Evolutionary conservation across 2,113 vertebrate species (phyloP), one percentile per base, ranked within the genome.

Genomic region (Thalassoma bifasciatum): DNA sequence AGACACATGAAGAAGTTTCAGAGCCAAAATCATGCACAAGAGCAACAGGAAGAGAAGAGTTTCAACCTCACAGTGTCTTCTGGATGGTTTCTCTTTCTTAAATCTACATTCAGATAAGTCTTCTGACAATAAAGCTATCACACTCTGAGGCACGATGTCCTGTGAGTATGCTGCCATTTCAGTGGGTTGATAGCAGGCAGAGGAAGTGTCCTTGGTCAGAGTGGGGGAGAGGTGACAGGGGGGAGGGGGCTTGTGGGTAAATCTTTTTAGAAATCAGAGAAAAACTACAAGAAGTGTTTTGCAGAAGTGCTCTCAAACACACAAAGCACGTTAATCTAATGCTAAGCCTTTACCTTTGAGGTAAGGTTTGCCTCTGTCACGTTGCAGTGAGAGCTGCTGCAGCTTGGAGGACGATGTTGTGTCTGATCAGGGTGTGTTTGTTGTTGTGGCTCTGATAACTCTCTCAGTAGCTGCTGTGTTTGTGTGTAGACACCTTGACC

Each of bases 161-260:
- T 77, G 64, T 63, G 60, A 58, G 54, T 56, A 19, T 4, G 16
- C 60, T 62, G 66, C 70, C 67, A 51, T 70, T 47, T 56, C 60
- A 71, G 46, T 47, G 78, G 37, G 70, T 22, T 49, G 88, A 90
- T 90, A 90, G 73, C 81, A 83, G 37, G 56, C 30, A 66, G 59
- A 59, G 50, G 40, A 34, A 16, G 58, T 51, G 86, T 70, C 91
- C 91, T 92, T 91, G 88, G 67, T 76, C 37, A 53, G 42, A 81
- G 61, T 16, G 17, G 81, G 72, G 56, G 34, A 78, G 79, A 86
- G 69, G 60, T 69, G 81, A 89, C 47, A 40, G 67, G 81, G 81
- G 84, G 86, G 71, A 92, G 83, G 83, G 78, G 81, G 44, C 61
- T 14, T 47, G 10, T 38, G 47, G 34, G 72, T 63, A 68, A 62